Percentiles rank a stretch among this genome's conserved stretches.
Conservation (phyloP, 2,797 vertebrate genomes). For the Schizothorax lantsangensis region DNA sequence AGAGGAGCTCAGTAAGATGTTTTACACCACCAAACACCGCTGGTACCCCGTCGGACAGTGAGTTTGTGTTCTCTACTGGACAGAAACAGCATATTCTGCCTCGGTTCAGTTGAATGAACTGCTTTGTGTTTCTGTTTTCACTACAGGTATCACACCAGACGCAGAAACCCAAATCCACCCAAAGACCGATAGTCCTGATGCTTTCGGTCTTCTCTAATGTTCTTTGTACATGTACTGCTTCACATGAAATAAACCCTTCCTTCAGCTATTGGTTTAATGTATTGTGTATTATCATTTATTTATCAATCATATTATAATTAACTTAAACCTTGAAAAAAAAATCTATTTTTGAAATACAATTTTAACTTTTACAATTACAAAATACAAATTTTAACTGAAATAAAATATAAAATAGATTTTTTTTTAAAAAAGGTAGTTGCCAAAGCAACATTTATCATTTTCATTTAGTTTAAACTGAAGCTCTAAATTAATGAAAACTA, state of each 20-base stretch:
- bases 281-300: background rate
- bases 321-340: background rate
- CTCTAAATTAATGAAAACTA: background rate
- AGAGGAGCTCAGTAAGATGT: constrained; percentile 95
- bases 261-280: background rate
- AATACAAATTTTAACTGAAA: background rate
- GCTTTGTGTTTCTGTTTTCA: constrained; percentile 48
- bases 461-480: background rate
- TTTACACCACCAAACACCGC: constrained; percentile 94
- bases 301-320: background rate
- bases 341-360: background rate
- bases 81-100: background rate
- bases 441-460: background rate
- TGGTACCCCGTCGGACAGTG: constrained; percentile 96
- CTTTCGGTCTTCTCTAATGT: background rate
- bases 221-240: background rate
- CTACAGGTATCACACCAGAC: constrained; percentile 86
- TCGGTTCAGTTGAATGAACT: background rate
- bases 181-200: constrained; percentile 83
- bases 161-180: constrained; percentile 84
- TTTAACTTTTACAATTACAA: background rate
- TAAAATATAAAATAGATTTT: accelerated
- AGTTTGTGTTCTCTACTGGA: constrained; percentile 67
- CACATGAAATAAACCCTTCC: constrained; percentile 15
- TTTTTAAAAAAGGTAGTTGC: background rate